Evolutionary conservation across 2,113 vertebrate genomes (phyloP), one percentile per base, ranked within the genome.

Genomic region (Typhlomys cinereus): DNA sequence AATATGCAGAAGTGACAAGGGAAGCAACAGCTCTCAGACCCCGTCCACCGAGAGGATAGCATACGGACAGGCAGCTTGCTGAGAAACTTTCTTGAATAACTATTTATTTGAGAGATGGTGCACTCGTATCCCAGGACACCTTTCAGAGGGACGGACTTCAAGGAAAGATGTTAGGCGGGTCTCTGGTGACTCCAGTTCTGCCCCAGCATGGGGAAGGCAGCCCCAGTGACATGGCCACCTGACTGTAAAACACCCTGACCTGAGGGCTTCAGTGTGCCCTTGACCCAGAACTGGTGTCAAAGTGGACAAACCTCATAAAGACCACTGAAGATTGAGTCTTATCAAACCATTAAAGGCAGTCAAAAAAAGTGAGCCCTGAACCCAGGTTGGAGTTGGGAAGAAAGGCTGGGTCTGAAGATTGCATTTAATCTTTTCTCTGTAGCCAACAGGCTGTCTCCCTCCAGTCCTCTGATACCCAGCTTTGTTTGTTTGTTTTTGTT

Each of bases 301-400:
- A 67, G 50, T 82, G 41, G 31, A 69, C 64, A 69, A 4, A 70
- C 31, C 50, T 74, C 70, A 89, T 36, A 41, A 44, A 52, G 57
- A 52, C n/a, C 75, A 44, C 41, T 36, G 23, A 36, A 91, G 31
- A 41, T 8, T 50, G 46, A 50, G 4, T 34, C 15, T 79, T 69
- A 41, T 48, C 62, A 62, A 41, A 39, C 54, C 62, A 50, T 15
- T 34, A 27, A 83, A 66, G 70, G 46, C 31, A 64, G 15, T 41
- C 31, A 29, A 39, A 81, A 95, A 74, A 92, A 92, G n/a, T 91
- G 70, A 79, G 41, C 10, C 59, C 29, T 46, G 44, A 74, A 14
- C 76, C 52, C 41, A 57, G 64, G 62, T 36, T 39, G 27, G 2
- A 13, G 44, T 10, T 8, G 46, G 73, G 78, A 70, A 69, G n/a